A percentile compares a stretch with the other conserved stretches of the same genome.
phyloP scores from a whole-genome alignment of 2,113 vertebrate species.

The Sylvilagus bachmani region DNA sequence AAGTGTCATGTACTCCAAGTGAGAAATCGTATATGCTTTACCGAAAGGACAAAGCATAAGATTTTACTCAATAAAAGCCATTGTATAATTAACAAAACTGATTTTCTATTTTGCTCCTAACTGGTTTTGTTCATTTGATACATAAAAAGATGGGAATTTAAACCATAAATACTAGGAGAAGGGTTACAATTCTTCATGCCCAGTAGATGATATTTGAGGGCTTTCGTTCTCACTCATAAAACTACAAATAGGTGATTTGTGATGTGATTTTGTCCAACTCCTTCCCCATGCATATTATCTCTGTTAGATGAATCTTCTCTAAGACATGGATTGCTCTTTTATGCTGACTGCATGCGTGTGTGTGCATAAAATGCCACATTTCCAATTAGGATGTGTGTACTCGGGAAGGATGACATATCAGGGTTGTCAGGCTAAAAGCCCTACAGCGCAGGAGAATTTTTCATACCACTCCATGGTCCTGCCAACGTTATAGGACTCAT shows the following conservation, averaged over 20 bases:
- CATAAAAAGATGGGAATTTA: not conserved
- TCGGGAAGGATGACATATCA: slow-evolving; percentile 64
- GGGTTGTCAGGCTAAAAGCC: slow-evolving; percentile 72
- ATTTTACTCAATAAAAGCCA: not conserved
- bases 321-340: slow-evolving; percentile 77
- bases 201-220: not conserved
- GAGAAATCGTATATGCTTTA: not conserved
- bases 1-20: not conserved
- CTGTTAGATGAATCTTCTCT: slow-evolving; percentile 73
- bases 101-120: not conserved
- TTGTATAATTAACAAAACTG: slow-evolving; percentile 37
- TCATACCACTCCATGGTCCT: not conserved
- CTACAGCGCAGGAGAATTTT: slow-evolving; percentile 45
- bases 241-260: slow-evolving; percentile 64
- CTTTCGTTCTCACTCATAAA: not conserved
- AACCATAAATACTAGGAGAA: not conserved
- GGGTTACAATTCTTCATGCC: not conserved
- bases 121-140: not conserved
- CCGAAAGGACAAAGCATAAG: not conserved
- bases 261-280: slow-evolving; percentile 46
- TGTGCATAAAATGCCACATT: slow-evolving; percentile 81
- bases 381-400: slow-evolving; percentile 77
- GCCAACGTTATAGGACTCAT: not conserved
- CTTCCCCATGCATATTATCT: slow-evolving; percentile 58
- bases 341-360: slow-evolving; percentile 74